phyloP scores from a whole-genome alignment of 2,797 vertebrate genomes.

The Pseudopleuronectes americanus region DNA sequence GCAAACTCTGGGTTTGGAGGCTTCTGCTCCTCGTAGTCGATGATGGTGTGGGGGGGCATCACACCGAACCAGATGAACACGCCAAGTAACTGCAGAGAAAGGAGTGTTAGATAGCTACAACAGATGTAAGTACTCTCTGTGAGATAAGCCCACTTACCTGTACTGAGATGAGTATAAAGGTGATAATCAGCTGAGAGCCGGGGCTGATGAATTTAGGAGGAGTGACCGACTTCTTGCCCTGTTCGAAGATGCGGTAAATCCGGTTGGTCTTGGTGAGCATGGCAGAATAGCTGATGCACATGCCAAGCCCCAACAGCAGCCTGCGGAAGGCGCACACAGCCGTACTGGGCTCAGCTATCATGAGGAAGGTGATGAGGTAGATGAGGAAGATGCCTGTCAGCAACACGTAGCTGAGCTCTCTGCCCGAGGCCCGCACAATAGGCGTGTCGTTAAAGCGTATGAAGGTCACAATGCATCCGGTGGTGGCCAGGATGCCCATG shows the following conservation, averaged over 20 bases:
- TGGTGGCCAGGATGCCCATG: slow-evolving; percentile 87
- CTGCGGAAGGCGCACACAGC: slow-evolving; percentile 86
- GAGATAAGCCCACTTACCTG: slow-evolving; percentile 70
- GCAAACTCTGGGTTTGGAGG: slow-evolving; percentile 90
- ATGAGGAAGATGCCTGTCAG: slow-evolving; percentile 96
- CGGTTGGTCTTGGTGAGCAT: slow-evolving; percentile 99
- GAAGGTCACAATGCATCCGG: slow-evolving; percentile 85
- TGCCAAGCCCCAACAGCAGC: slow-evolving; percentile 92
- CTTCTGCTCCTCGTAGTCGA: slow-evolving; percentile 91
- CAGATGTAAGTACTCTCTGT: neutral
- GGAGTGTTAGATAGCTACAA: slow-evolving; percentile 3
- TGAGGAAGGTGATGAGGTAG: slow-evolving; percentile 88
- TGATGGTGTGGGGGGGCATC: slow-evolving; percentile 87
- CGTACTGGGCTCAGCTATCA: slow-evolving; percentile 90
- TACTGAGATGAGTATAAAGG: slow-evolving; percentile 87
- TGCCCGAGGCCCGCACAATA: slow-evolving; percentile 91
- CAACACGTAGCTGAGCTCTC: slow-evolving; percentile 95
- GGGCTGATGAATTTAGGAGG: slow-evolving; percentile 93
- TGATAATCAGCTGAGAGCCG: slow-evolving; percentile 89
- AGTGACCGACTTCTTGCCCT: slow-evolving; percentile 94
- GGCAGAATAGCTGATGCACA: slow-evolving; percentile 96
- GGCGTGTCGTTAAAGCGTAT: slow-evolving; percentile 90
- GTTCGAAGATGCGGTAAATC: slow-evolving; percentile 98
- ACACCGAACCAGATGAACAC: slow-evolving; percentile 89
- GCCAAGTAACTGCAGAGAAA: slow-evolving; percentile 76